These are phyloP conservation scores for Penelope pileata DNA, from an alignment of 2,113 vertebrate species.

Conservation along the genomic window DNA sequence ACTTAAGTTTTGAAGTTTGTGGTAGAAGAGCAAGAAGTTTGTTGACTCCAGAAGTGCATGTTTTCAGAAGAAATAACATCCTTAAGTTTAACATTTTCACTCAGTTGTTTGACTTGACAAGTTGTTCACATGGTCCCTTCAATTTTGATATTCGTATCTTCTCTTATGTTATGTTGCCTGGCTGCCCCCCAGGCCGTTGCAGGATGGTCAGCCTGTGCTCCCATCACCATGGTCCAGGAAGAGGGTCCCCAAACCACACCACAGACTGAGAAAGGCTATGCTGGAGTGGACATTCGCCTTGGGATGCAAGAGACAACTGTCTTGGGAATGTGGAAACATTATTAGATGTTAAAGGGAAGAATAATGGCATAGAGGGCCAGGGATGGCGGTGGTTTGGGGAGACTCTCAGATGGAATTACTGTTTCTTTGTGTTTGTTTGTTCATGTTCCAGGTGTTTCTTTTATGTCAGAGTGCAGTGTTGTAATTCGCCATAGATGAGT, in stretches of 20 bases:
- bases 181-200: too few species aligned
- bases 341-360: background rate
- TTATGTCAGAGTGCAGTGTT: background rate
- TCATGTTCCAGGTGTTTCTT: background rate
- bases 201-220: too few species aligned
- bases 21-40: background rate
- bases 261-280: too few species aligned
- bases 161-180: background rate
- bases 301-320: background rate
- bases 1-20: background rate
- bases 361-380: rapidly evolving
- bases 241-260: background rate
- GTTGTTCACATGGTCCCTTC: background rate
- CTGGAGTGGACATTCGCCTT: rapidly evolving
- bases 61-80: background rate
- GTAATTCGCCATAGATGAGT: background rate
- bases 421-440: background rate
- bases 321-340: background rate
- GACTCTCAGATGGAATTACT: background rate
- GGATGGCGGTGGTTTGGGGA: background rate
- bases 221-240: background rate
- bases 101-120: background rate
- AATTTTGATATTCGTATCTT: background rate
- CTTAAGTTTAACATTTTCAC: background rate
- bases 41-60: background rate